Evolutionary conservation across 2,797 vertebrate genomes (phyloP).

Genomic region (Catamblyrhynchus diadema): DNA sequence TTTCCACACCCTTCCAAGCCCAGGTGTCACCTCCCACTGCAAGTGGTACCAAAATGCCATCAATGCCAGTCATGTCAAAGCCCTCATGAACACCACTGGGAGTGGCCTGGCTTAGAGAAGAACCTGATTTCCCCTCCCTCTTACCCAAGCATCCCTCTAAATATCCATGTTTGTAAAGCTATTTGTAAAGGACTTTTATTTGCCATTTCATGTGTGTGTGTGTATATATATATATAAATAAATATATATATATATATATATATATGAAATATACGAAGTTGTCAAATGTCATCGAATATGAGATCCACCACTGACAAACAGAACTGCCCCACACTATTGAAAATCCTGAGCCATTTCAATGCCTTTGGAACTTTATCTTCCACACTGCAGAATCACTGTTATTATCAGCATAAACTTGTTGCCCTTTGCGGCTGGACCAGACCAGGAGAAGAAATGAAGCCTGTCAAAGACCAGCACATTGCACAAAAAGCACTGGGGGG

Average conservation of each 20-base stretch:
- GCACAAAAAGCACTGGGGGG: neutral
- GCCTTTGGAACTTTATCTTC: neutral
- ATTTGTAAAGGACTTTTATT: neutral
- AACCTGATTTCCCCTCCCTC: neutral
- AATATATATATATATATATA: too few species aligned
- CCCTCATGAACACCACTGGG: neutral
- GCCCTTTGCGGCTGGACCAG: neutral
- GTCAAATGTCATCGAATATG: neutral
- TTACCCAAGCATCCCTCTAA: neutral
- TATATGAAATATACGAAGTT: neutral
- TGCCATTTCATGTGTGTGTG: neutral
- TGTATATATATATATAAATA: rapidly evolving
- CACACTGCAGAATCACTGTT: neutral
- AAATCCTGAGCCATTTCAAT: neutral
- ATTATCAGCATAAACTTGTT: neutral
- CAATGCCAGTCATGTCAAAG: neutral
- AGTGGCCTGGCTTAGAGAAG: neutral
- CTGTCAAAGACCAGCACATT: rapidly evolving
- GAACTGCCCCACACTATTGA: neutral
- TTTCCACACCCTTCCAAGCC: neutral
- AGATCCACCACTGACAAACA: neutral
- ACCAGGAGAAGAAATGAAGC: neutral
- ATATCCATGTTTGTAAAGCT: neutral
- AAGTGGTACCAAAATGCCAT: neutral
- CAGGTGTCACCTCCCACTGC: neutral